Conservation (phyloP, 2,113 vertebrate species). For the Passer domesticus region DNA sequence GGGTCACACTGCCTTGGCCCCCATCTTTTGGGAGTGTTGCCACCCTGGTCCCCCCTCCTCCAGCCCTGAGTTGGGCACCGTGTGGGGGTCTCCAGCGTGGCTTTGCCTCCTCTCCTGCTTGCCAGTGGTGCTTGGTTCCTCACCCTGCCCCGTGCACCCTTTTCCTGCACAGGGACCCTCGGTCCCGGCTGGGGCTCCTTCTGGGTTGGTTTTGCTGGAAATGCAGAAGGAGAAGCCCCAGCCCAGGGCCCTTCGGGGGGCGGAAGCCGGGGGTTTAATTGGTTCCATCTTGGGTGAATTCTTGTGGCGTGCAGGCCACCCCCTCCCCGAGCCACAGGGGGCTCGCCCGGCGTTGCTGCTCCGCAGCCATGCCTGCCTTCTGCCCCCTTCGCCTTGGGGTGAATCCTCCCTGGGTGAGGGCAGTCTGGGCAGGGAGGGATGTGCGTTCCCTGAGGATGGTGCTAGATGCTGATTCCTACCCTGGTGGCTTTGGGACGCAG, state of each 20-base stretch:
- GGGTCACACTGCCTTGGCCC: accelerated
- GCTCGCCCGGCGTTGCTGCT: not conserved
- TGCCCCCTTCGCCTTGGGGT: not conserved
- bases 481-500: not conserved
- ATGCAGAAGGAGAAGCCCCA: not conserved
- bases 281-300: conserved; percentile 62
- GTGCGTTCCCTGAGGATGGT: accelerated
- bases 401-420: not conserved
- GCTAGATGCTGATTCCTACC: not conserved
- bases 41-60: not conserved
- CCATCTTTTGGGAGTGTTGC: not conserved
- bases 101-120: not conserved
- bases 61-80: accelerated
- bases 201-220: not conserved
- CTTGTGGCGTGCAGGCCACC: not conserved
- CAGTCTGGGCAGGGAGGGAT: not conserved
- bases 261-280: conserved; percentile 51
- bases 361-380: not conserved
- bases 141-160: accelerated
- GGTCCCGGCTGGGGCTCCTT: not conserved
- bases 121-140: not conserved
- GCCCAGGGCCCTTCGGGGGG: conserved; percentile 19
- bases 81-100: accelerated
- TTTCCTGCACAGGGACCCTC: not conserved
- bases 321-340: not conserved